These are phyloP conservation scores for Galbula dea DNA, from an alignment of 2,113 vertebrate species.

Conservation along the genomic window DNA sequence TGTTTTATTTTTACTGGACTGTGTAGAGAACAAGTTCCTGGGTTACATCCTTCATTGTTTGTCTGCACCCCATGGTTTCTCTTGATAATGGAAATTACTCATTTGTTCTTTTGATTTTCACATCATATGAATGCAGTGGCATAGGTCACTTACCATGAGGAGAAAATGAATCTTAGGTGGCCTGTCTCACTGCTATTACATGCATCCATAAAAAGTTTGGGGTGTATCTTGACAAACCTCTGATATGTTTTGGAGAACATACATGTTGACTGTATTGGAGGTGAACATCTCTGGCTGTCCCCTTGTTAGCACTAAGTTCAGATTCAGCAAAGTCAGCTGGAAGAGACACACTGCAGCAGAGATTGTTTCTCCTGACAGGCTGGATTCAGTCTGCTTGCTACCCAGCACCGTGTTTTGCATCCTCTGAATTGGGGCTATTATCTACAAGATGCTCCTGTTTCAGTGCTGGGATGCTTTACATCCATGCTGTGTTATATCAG, in stretches of 20 bases:
- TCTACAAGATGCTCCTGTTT: not conserved
- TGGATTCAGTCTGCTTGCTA: not conserved
- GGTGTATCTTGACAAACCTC: not conserved
- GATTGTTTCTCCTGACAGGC: not conserved
- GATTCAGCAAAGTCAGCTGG: not conserved
- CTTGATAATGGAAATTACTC: not conserved
- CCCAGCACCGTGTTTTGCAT: not conserved
- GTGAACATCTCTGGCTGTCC: not conserved
- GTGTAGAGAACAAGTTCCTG: not conserved
- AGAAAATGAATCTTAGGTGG: not conserved
- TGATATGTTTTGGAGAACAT: not conserved
- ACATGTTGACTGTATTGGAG: rapidly evolving
- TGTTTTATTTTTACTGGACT: not conserved
- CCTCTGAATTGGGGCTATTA: not conserved
- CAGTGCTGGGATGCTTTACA: not conserved
- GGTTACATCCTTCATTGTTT: constrained; percentile 1
- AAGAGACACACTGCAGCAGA: not conserved
- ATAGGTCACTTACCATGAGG: not conserved
- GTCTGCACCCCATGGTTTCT: not conserved
- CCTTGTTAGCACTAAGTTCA: not conserved
- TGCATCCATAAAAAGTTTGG: not conserved
- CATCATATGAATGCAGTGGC: not conserved
- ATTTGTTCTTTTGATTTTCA: not conserved
- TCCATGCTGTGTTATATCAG: not conserved
- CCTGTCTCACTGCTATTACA: not conserved